Conservation (phyloP, 2,113 vertebrate genomes). For the Stegastes partitus region DNA sequence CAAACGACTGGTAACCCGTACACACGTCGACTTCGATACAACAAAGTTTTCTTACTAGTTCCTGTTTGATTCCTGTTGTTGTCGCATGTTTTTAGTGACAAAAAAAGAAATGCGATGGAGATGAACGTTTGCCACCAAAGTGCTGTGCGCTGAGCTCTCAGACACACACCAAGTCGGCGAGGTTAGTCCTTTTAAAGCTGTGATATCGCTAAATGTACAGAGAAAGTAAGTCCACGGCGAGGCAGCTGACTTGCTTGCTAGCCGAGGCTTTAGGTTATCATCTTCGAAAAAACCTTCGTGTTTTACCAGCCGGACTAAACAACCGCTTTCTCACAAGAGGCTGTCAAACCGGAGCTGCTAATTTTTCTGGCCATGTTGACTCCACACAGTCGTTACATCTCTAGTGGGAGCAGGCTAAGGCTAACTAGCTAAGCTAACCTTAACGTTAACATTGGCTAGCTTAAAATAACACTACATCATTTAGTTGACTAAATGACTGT, state of each 20-base stretch:
- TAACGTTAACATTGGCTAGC: slow-evolving; percentile 40
- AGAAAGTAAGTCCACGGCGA: slow-evolving; percentile 28
- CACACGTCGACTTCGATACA: neutral
- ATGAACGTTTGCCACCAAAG: neutral
- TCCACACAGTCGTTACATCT: slow-evolving; percentile 39
- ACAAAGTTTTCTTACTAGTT: neutral
- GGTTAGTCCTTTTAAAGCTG: slow-evolving; percentile 27
- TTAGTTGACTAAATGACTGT: neutral
- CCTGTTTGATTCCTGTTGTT: neutral
- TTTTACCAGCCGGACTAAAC: neutral
- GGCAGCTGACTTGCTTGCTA: slow-evolving; percentile 37
- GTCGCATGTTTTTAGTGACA: neutral
- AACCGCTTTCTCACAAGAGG: neutral
- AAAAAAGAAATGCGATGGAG: neutral
- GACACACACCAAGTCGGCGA: neutral
- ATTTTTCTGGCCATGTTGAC: slow-evolving; percentile 63
- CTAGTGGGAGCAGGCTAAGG: slow-evolving; percentile 58
- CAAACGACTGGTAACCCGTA: neutral
- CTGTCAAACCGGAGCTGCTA: slow-evolving; percentile 17
- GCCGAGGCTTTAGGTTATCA: neutral
- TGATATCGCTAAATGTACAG: neutral
- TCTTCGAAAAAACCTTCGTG: neutral
- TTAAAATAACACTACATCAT: slow-evolving; percentile 1
- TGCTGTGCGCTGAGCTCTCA: neutral
- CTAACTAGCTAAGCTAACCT: slow-evolving; percentile 74